Evolutionary conservation across 2,888 invertebrate species (phyloP).

Genomic region (Graphium colonna): DNA sequence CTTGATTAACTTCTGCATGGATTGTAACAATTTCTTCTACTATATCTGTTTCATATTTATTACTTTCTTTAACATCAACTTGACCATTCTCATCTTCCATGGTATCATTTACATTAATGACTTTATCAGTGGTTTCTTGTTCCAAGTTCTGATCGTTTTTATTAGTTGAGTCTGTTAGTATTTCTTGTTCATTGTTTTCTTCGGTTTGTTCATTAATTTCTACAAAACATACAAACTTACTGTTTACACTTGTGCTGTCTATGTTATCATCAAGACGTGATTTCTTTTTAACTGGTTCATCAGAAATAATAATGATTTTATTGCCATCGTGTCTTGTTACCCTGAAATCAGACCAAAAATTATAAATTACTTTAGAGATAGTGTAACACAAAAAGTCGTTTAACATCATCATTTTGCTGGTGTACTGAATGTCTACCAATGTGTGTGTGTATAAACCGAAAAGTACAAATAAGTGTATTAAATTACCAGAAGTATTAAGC

Average conservation of each 20-base stretch:
- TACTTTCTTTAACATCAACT: conserved; percentile 25
- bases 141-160: conserved; percentile 27
- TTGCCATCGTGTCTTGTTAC: conserved; percentile 34
- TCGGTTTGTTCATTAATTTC: conserved; percentile 41
- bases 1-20: conserved; percentile 4
- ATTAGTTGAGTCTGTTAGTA: conserved; percentile 5
- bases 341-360: conserved; percentile 46
- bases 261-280: conserved; percentile 40
- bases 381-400: too few species aligned
- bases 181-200: neutral
- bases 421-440: too few species aligned
- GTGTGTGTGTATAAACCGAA: too few species aligned
- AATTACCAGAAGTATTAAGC: too few species aligned
- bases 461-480: too few species aligned
- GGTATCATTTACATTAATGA: neutral
- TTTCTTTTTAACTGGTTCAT: conserved; percentile 54
- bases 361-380: too few species aligned
- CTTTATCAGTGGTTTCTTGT: conserved; percentile 2
- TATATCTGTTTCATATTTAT: conserved; percentile 22
- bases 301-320: conserved; percentile 43
- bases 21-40: conserved; percentile 7
- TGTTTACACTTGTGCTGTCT: conserved; percentile 61
- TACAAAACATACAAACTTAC: conserved; percentile 49
- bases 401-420: too few species aligned
- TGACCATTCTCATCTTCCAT: neutral